Percentiles rank a stretch among this genome's conserved stretches.
phyloP scores from a whole-genome alignment of 2,797 vertebrate genomes.

The Borostomias antarcticus region DNA sequence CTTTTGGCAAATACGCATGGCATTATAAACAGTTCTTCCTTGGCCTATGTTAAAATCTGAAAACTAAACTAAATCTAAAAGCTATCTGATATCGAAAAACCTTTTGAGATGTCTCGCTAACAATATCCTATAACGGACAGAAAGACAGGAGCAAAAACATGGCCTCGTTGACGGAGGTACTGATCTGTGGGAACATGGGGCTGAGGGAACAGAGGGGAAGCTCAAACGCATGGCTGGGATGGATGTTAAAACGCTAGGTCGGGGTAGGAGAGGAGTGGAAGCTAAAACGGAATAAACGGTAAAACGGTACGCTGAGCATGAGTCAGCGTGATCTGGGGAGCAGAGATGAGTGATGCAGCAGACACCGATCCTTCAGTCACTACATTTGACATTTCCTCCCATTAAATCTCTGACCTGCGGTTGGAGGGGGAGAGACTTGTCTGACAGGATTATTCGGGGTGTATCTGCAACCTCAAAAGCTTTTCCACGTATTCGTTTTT shows the following conservation, averaged over 20 bases:
- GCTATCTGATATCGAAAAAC: no score
- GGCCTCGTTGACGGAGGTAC: no score
- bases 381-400: not conserved
- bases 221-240: not conserved
- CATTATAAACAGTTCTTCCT: no score
- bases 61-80: no score
- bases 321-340: constrained; percentile 20
- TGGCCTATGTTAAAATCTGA: no score
- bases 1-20: no score
- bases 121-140: no score
- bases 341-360: constrained; percentile 22
- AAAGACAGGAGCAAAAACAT: no score
- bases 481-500: not conserved
- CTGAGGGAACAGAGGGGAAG: no score
- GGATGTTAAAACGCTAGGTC: not conserved
- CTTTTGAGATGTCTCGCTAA: no score
- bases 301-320: not conserved
- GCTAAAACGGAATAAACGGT: not conserved
- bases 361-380: not conserved
- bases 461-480: not conserved
- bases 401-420: not conserved
- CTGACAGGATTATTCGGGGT: not conserved
- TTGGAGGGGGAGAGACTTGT: not conserved
- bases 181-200: no score
- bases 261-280: no score